Percentiles rank a stretch among this genome's conserved stretches.
Evolutionary conservation across 2,797 vertebrate genomes (phyloP).

Genomic region (Delichon dasypus): DNA sequence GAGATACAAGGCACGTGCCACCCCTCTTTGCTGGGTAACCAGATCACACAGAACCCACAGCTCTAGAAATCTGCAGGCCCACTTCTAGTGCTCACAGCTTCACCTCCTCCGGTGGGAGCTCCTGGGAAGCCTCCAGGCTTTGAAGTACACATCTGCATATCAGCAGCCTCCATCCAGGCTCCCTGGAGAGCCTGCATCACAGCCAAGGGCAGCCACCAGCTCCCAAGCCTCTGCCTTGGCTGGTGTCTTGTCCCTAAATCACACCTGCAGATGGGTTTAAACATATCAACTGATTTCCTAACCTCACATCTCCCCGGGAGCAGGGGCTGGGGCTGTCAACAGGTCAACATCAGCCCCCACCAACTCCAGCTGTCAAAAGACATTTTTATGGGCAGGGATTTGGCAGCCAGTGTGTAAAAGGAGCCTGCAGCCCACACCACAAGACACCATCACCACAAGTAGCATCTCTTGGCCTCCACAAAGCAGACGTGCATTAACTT

Average conservation of each 20-base stretch:
- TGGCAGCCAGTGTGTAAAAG: background rate
- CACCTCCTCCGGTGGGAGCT: background rate
- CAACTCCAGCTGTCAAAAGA: background rate
- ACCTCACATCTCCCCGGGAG: background rate
- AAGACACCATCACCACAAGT: background rate
- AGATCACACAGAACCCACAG: background rate
- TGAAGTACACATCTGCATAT: background rate
- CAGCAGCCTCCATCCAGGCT: background rate
- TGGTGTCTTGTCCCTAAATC: background rate
- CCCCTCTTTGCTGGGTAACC: background rate
- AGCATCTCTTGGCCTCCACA: background rate
- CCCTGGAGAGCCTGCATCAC: rapidly evolving
- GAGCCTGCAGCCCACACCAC: background rate
- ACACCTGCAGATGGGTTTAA: background rate
- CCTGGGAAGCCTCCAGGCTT: conserved; percentile 20
- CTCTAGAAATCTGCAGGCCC: background rate
- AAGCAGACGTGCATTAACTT: background rate
- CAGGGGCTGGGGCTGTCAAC: background rate
- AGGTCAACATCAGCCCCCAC: background rate
- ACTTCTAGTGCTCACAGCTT: background rate
- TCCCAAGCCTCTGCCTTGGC: background rate
- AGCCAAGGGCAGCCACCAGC: background rate
- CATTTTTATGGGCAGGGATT: background rate
- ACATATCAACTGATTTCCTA: background rate
- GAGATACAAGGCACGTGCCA: background rate